phyloP scores from a whole-genome alignment of 1,140 invertebrate species.

The Rhizoglyphus robini region DNA sequence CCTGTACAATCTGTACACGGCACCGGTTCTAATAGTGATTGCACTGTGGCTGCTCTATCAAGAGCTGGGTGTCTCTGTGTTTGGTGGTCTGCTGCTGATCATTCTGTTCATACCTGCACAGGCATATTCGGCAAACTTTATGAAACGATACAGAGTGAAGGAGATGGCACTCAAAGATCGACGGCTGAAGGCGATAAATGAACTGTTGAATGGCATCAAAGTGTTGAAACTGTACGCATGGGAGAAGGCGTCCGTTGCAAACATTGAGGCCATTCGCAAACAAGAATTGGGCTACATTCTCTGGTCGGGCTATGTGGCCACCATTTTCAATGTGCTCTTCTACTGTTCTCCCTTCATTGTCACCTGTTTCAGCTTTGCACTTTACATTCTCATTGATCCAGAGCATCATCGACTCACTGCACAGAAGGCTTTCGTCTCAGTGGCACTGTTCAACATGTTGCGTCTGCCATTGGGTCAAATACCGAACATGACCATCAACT shows the following conservation, averaged over 20 bases:
- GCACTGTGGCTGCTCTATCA: constrained; percentile 48
- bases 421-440: constrained; percentile 82
- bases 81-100: constrained; percentile 37
- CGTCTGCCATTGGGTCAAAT: constrained; percentile 32
- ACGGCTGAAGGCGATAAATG: constrained; percentile 84
- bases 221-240: constrained; percentile 40
- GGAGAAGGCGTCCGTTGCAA: constrained; percentile 27
- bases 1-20: constrained; percentile 18
- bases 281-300: constrained; percentile 24
- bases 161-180: constrained; percentile 38
- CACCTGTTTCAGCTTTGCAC: constrained; percentile 51
- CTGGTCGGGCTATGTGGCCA: constrained; percentile 20
- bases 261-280: constrained; percentile 24
- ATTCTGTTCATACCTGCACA: constrained; percentile 38
- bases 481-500: constrained; percentile 38
- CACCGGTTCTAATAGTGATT: constrained; percentile 23
- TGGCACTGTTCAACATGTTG: constrained; percentile 87
- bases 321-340: constrained; percentile 25
- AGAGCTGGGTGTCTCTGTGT: constrained; percentile 40
- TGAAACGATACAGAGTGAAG: constrained; percentile 26
- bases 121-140: constrained; percentile 34
- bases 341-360: constrained; percentile 28
- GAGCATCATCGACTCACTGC: constrained; percentile 62
- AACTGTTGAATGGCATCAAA: constrained; percentile 87
- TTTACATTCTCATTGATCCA: constrained; percentile 50